These are phyloP conservation scores for Aphidius gifuensis DNA, from an alignment of 1,140 invertebrate genomes.

Conservation along the genomic window DNA sequence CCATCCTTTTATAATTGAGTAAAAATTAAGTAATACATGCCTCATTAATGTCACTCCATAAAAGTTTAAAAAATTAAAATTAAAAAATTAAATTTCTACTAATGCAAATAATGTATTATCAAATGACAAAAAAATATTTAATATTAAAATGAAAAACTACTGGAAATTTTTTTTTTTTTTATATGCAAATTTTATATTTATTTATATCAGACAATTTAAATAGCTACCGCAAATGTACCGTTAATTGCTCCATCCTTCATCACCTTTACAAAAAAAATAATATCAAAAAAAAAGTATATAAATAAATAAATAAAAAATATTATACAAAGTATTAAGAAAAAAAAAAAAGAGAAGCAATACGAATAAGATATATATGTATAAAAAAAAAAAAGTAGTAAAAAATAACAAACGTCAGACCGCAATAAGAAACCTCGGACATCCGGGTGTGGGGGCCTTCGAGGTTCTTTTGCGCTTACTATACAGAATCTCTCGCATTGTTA, in stretches of 20 bases:
- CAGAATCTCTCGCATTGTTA: not conserved
- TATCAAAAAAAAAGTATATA: too few species aligned
- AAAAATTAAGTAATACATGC: conserved; percentile 9
- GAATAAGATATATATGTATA: too few species aligned
- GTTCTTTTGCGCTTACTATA: not conserved
- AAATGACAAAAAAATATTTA: too few species aligned
- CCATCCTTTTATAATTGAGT: not conserved
- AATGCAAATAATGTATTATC: not conserved
- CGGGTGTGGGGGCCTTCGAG: conserved; percentile 18
- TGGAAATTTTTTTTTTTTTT: not conserved
- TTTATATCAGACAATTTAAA: not conserved
- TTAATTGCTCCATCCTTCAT: not conserved
- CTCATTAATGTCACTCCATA: conserved; percentile 1
- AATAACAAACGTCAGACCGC: not conserved
- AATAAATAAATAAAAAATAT: too few species aligned
- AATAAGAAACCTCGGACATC: conserved; percentile 20
- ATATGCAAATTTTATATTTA: too few species aligned
- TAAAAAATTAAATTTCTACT: not conserved
- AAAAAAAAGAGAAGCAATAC: too few species aligned
- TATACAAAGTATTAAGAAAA: too few species aligned
- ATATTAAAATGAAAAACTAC: not conserved
- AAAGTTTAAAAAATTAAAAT: not conserved
- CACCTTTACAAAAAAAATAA: too few species aligned
- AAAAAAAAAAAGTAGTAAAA: not conserved
- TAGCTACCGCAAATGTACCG: not conserved